Evolutionary conservation across 2,888 invertebrate species (phyloP).

Genomic region (Chromoteleia sp.): DNA sequence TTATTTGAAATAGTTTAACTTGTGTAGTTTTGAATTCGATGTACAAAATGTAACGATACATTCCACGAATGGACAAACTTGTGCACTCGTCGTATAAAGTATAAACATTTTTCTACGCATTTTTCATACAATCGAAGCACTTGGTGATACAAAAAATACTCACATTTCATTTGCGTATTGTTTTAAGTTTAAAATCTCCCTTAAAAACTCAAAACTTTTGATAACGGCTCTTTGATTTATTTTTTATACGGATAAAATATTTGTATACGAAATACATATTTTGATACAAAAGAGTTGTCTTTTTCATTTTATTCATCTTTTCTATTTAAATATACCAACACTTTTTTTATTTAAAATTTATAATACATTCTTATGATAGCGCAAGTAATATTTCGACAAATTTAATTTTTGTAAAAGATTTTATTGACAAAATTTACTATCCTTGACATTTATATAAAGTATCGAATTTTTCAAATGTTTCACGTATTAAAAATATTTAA

Average conservation of each 20-base stretch:
- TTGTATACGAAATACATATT: not conserved
- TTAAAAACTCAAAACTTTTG: no score
- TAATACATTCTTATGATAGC: no score
- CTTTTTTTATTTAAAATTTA: no score
- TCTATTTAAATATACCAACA: no score
- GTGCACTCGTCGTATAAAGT: slow-evolving; percentile 2
- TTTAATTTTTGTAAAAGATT: no score
- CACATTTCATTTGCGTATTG: not conserved
- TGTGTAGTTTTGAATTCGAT: not conserved
- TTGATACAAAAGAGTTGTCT: no score
- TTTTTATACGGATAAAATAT: not conserved
- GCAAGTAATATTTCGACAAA: no score
- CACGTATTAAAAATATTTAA: no score
- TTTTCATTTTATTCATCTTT: no score
- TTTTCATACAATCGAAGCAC: not conserved
- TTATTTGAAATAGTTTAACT: not conserved
- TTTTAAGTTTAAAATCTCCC: not conserved
- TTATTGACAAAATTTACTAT: no score
- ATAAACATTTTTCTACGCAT: not conserved
- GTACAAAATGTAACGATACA: slow-evolving; percentile 13
- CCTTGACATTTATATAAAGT: no score
- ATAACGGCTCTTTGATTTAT: not conserved
- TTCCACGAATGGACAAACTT: slow-evolving; percentile 4
- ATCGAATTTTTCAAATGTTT: no score
- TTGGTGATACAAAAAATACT: slow-evolving; percentile 9